Percentiles rank a stretch among this genome's conserved stretches.
Evolutionary conservation across 2,113 vertebrate species (phyloP).

Genomic region (Redunca redunca): DNA sequence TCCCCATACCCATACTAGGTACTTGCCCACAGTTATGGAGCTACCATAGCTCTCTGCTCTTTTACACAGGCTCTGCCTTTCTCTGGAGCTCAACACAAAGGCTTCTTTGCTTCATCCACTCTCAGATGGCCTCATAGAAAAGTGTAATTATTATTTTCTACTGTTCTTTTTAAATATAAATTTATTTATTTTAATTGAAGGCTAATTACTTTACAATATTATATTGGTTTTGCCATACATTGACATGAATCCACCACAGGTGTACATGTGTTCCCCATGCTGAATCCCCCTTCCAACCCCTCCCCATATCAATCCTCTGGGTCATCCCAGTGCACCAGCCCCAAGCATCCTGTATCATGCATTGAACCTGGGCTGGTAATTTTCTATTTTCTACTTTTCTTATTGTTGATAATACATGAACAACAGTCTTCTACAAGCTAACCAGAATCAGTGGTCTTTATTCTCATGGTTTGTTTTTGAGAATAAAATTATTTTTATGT

Average conservation of each 20-base stretch:
- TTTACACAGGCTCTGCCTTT: background rate
- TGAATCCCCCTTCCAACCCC: too few relatives aligned
- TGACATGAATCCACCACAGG: too few relatives aligned
- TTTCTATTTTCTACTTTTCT: background rate
- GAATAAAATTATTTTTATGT: background rate
- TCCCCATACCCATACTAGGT: background rate
- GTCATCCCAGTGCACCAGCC: too few relatives aligned
- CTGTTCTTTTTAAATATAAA: too few relatives aligned
- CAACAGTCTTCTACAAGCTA: background rate
- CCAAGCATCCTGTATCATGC: too few relatives aligned
- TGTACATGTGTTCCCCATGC: too few relatives aligned
- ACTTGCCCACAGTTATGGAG: background rate
- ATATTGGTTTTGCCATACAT: too few relatives aligned
- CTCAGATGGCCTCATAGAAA: background rate
- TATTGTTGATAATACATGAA: background rate
- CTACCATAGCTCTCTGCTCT: background rate
- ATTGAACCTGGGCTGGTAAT: too few relatives aligned
- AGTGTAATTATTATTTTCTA: background rate
- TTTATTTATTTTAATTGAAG: too few relatives aligned
- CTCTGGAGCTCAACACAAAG: background rate
- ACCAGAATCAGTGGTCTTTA: background rate
- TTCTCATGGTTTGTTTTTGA: background rate
- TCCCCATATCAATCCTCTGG: too few relatives aligned
- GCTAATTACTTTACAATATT: too few relatives aligned
- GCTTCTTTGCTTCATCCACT: background rate